Evolutionary conservation across 2,113 vertebrate species (phyloP).

Genomic region (Urocynchramus pylzowi): DNA sequence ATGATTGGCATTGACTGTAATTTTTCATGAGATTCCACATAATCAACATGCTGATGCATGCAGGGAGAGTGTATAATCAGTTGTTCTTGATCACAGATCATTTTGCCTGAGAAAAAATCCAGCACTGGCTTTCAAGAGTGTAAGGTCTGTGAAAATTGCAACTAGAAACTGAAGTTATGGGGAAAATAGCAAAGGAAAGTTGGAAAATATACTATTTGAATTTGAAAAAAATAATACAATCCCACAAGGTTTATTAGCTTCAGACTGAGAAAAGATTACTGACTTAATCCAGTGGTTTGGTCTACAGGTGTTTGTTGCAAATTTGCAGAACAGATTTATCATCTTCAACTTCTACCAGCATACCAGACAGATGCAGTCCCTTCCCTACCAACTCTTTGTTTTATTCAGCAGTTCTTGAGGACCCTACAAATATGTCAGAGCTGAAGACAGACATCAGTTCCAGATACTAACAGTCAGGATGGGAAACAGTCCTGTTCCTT

Average conservation of each 20-base stretch:
- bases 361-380: not conserved
- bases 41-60: conserved; percentile 58
- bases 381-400: not conserved
- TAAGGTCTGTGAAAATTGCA: not conserved
- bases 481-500: not conserved
- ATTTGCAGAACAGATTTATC: not conserved
- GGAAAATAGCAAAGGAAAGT: not conserved
- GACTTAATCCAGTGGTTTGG: not conserved
- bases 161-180: not conserved
- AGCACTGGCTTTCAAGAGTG: not conserved
- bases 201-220: not conserved
- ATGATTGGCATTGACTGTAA: conserved; percentile 68
- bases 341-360: not conserved
- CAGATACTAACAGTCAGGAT: not conserved
- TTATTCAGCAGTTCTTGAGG: not conserved
- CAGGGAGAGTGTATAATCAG: conserved; percentile 41
- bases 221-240: not conserved
- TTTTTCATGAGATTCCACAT: conserved; percentile 61
- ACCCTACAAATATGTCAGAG: not conserved
- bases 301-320: not conserved
- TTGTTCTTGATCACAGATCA: conserved; percentile 37
- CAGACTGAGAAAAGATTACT: not conserved
- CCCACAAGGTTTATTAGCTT: not conserved
- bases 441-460: not conserved
- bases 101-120: conserved; percentile 1